Evolutionary conservation across 35 echinoderm and acorn worm genomes (phyloP).

Genomic region (Lytechinus variegatus): DNA sequence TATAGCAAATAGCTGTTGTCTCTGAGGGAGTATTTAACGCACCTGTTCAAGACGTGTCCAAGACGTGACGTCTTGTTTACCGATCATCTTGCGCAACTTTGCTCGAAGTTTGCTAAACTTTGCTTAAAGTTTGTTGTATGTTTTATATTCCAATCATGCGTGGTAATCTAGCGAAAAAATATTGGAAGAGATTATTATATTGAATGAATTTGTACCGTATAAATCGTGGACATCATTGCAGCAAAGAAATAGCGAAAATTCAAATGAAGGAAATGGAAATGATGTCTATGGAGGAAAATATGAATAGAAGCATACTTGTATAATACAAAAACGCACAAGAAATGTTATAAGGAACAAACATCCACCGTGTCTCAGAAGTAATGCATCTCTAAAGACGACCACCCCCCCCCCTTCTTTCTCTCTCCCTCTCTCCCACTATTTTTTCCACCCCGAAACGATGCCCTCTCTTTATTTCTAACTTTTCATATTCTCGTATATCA

Average conservation of each 20-base stretch:
- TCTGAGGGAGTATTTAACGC: neutral
- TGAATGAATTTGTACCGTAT: neutral
- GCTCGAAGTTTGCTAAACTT: neutral
- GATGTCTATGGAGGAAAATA: no score
- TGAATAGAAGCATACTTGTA: no score
- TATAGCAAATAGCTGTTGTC: neutral
- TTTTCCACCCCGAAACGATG: neutral
- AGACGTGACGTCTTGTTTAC: neutral
- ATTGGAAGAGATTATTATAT: neutral
- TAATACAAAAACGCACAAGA: no score
- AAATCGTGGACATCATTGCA: no score
- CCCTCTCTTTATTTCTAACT: neutral
- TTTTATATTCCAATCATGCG: neutral
- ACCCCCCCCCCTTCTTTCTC: neutral
- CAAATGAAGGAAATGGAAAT: no score
- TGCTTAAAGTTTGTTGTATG: neutral
- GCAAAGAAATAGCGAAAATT: no score
- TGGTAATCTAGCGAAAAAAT: neutral
- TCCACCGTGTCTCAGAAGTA: no score
- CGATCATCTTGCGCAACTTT: neutral
- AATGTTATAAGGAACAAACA: no score
- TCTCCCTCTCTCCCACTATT: neutral
- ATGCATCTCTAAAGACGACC: neutral
- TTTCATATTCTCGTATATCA: neutral
- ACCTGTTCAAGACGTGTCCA: neutral